Conservation (phyloP, 2,113 vertebrate genomes). For the cattle (Bos taurus) region DNA sequence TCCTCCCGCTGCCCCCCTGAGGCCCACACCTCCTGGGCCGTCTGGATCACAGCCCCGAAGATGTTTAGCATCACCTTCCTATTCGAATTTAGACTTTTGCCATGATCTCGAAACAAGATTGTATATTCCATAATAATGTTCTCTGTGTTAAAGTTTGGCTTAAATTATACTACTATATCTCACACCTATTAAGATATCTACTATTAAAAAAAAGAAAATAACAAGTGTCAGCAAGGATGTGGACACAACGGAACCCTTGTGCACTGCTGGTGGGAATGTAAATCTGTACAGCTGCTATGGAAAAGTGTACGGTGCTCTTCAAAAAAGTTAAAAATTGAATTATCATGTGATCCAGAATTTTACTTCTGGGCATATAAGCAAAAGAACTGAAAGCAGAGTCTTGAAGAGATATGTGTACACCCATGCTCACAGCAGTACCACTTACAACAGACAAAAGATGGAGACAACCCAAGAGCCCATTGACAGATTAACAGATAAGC, state of each 20-base stretch:
- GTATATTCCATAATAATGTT: neutral
- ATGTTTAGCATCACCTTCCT: neutral
- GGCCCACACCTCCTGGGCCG: neutral
- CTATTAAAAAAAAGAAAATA: neutral
- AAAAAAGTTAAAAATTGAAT: neutral
- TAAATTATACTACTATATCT: neutral
- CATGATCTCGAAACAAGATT: neutral
- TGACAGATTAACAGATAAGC: neutral
- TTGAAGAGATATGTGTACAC: neutral
- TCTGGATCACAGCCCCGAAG: neutral
- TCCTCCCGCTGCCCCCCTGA: slow-evolving; percentile 95
- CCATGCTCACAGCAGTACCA: neutral
- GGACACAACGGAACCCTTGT: neutral
- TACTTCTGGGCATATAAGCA: neutral
- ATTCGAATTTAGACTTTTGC: neutral
- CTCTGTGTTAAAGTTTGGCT: neutral
- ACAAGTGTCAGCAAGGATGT: neutral
- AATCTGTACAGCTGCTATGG: neutral
- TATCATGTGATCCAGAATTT: neutral
- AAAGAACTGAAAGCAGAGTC: neutral
- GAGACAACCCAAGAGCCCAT: neutral
- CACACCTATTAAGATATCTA: neutral
- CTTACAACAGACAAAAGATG: neutral
- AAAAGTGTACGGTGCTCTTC: neutral
- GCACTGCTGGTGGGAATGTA: neutral